Base-by-base conservation (phyloP, 2,888 invertebrate species). In the Ennomos quercinarius region DNA sequence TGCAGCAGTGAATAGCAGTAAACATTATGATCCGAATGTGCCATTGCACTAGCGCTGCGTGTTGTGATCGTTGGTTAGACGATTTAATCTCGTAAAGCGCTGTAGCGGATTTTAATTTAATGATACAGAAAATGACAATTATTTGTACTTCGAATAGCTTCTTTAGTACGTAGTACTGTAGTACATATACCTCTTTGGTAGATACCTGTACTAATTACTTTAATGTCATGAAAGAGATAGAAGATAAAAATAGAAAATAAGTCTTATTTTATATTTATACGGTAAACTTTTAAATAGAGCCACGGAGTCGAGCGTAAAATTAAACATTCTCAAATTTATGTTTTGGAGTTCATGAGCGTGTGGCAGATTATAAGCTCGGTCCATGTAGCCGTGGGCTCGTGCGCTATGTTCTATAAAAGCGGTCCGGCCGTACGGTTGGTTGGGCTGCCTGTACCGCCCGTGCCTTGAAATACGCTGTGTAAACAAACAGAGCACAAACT, bases 391-490 rank as follows among this genome's bases (percentile, higher is more conserved):
- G 6, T 6, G 13, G 46, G 75, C 79, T 80, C 68, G 38, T 71
- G 75, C 81, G 80, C 67, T 10, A 71, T 76, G 76, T 64, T 75
- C 73, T 77, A 78, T 77, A 82, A 80, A 81, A 74, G 78, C 76
- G 71, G 76, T 71, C 72, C n/a, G n/a, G n/a, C n/a, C 77, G 9
- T 37, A 45, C 54, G 54, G 54, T 41, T 77, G 80, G 78, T 71
- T 78, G 44, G 36, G 38, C 40, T 27, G 51, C 69, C 37, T 40
- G 51, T 52, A 52, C 36, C 35, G 27, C 40, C 34, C 40, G 13
- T 12, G 34, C n/a, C n/a, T 35, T 12, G 12, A 36, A 27, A 10
- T 10, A 41, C 27, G 3, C 0, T 42, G n/a, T 43, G 40, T 27
- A 8, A 11, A 47, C 10, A 36, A 41, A 54, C 54, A 54, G 54